Conservation (phyloP, 2,888 invertebrate species). For the Frankliniella fusca region DNA sequence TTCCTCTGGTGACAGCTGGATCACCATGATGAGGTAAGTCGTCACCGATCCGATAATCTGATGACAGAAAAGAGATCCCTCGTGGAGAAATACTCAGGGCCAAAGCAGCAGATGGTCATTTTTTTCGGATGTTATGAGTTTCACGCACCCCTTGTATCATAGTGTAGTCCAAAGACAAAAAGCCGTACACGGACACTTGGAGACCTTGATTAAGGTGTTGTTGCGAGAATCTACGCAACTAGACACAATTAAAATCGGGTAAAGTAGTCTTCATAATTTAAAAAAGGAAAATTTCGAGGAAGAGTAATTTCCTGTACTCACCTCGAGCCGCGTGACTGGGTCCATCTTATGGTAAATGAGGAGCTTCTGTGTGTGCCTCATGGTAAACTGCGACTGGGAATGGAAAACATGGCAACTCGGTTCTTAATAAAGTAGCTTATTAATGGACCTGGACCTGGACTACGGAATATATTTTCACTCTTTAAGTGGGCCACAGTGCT, state of each 20-base stretch:
- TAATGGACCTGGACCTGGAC: no score
- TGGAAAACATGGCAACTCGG: no score
- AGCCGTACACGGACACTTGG: background rate
- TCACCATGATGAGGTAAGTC: conserved; percentile 16
- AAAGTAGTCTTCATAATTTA: background rate
- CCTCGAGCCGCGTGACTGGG: background rate
- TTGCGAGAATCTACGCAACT: background rate
- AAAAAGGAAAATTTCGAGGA: no score
- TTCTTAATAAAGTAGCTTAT: no score
- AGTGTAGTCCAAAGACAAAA: background rate
- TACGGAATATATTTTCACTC: no score
- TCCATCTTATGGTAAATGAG: background rate
- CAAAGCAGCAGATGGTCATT: no score
- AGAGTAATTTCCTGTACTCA: background rate
- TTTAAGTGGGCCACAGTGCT: no score
- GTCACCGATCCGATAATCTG: conserved; percentile 9
- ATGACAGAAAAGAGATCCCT: no score
- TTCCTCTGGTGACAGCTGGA: conserved; percentile 3
- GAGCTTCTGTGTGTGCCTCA: background rate
- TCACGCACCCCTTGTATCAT: background rate
- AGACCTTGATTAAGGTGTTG: background rate
- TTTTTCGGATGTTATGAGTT: background rate
- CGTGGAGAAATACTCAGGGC: no score
- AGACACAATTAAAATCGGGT: no score
- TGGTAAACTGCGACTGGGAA: background rate